These are phyloP conservation scores for Meriones unguiculatus DNA, from an alignment of 2,113 vertebrate species.

Conservation along the genomic window DNA sequence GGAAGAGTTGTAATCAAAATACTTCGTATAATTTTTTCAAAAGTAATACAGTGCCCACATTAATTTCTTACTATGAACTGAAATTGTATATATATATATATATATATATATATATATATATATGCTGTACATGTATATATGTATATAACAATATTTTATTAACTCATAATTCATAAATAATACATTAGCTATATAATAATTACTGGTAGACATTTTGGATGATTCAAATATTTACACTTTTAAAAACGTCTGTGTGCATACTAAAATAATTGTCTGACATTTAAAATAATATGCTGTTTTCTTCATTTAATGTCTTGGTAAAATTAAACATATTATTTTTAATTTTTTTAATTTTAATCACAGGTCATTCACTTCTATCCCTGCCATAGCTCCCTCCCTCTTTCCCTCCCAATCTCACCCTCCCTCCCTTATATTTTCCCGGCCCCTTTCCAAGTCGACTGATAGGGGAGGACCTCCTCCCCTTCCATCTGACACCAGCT, in stretches of 20 bases:
- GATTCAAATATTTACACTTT: neutral
- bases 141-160: neutral
- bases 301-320: neutral
- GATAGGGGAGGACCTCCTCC: too few species aligned
- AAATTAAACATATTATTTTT: neutral
- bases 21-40: neutral
- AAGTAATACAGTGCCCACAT: neutral
- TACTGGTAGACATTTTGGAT: neutral
- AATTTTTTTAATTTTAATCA: too few species aligned
- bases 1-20: neutral
- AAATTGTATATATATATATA: too few species aligned
- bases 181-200: neutral
- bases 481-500: too few species aligned
- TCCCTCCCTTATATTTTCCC: too few species aligned
- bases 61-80: neutral
- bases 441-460: too few species aligned
- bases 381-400: too few species aligned
- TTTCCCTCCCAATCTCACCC: too few species aligned
- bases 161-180: neutral
- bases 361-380: too few species aligned
- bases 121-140: neutral
- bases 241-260: neutral
- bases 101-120: too few species aligned
- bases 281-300: neutral
- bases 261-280: neutral